Conservation (phyloP, 1,140 invertebrate genomes). For the Monomorium pharaonis region DNA sequence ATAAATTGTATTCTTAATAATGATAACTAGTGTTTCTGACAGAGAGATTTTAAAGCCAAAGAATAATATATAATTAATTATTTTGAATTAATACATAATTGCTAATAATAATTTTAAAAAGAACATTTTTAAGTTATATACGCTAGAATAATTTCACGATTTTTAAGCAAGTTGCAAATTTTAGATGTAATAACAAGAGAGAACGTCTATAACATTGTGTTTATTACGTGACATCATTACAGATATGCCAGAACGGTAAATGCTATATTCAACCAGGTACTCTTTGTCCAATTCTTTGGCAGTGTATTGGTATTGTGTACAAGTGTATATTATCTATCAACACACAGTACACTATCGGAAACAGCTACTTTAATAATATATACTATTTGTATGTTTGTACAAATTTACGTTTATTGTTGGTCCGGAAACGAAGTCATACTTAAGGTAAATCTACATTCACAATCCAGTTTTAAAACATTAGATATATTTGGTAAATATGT, state of each 20-base stretch:
- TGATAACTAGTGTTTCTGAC: background rate
- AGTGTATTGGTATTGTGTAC: slow-evolving; percentile 44
- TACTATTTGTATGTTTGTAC: slow-evolving; percentile 33
- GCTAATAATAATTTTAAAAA: background rate
- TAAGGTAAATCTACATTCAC: slow-evolving; percentile 10
- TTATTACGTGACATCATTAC: slow-evolving; percentile 11
- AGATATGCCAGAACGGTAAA: slow-evolving; percentile 36
- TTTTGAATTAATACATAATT: background rate
- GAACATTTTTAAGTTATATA: background rate
- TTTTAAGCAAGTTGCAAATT: background rate
- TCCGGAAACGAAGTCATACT: slow-evolving; percentile 47
- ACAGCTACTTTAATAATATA: background rate
- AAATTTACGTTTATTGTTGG: slow-evolving; percentile 43
- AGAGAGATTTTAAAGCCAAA: background rate
- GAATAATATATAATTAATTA: background rate
- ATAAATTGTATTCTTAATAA: background rate
- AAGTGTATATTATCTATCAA: slow-evolving; percentile 20
- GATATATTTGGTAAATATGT: background rate
- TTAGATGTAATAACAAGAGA: background rate
- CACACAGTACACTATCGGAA: background rate
- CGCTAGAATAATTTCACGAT: background rate
- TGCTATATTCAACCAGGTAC: slow-evolving; percentile 10
- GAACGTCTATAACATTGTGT: background rate
- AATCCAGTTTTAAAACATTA: background rate
- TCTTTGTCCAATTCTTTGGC: slow-evolving; percentile 35